phyloP scores from a whole-genome alignment of 2,888 invertebrate species.

The Tyria jacobaeae region DNA sequence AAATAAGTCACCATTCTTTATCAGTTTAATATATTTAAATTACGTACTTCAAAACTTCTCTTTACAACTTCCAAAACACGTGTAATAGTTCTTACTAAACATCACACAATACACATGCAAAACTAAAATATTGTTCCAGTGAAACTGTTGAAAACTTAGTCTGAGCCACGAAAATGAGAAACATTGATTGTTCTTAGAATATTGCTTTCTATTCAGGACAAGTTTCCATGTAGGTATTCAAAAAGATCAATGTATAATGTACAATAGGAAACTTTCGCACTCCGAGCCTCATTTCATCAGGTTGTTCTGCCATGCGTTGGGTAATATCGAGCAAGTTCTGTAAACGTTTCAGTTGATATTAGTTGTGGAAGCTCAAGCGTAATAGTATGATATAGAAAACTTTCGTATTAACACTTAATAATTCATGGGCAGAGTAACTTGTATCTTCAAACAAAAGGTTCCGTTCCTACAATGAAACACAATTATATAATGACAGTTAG shows the following conservation, averaged over 20 bases:
- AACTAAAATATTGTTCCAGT: neutral
- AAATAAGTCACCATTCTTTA: no score
- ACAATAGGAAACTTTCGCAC: slow-evolving; percentile 5
- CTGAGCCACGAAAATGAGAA: neutral
- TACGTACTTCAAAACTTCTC: no score
- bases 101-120: neutral
- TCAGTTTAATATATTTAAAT: no score
- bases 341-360: slow-evolving; percentile 34
- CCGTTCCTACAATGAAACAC: neutral
- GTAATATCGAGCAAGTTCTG: slow-evolving; percentile 28
- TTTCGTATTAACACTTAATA: slow-evolving; percentile 32
- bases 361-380: slow-evolving; percentile 16
- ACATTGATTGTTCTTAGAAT: neutral
- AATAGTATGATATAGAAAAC: slow-evolving; percentile 22
- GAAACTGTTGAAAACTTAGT: neutral
- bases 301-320: slow-evolving; percentile 23
- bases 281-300: slow-evolving; percentile 32
- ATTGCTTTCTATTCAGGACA: neutral
- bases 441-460: neutral
- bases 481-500: neutral
- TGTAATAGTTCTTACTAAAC: neutral
- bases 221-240: neutral
- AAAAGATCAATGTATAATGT: slow-evolving; percentile 4
- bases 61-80: no score
- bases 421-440: slow-evolving; percentile 19